phyloP scores from a whole-genome alignment of 2,113 vertebrate genomes.

The Mionectes macconnelli region DNA sequence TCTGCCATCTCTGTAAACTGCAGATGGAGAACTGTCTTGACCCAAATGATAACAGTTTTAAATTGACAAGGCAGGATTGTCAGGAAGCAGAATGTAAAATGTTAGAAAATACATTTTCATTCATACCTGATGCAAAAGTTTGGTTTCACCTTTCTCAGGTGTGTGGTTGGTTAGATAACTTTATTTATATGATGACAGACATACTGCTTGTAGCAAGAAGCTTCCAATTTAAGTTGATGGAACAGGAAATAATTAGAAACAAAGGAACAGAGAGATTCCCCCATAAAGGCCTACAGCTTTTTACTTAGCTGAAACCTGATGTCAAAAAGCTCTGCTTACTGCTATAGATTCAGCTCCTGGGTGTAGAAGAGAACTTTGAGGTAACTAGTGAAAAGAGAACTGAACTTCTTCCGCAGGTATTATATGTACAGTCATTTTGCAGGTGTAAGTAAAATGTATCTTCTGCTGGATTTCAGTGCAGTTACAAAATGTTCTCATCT shows the following conservation, averaged over 20 bases:
- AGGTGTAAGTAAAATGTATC: not conserved
- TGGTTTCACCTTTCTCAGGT: not conserved
- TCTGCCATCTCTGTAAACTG: not conserved
- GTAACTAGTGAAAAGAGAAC: not conserved
- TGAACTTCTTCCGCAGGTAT: not conserved
- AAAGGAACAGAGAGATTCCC: not conserved
- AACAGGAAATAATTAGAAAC: not conserved
- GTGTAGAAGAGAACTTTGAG: not conserved
- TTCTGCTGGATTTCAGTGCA: not conserved
- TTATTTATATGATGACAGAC: not conserved
- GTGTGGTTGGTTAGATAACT: not conserved
- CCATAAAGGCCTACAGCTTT: not conserved
- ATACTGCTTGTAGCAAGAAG: not conserved
- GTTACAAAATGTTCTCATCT: not conserved
- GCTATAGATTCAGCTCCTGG: not conserved
- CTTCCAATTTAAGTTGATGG: not conserved
- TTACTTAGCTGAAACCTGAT: not conserved
- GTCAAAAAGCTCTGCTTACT: not conserved
- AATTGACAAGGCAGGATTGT: not conserved
- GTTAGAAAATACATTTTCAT: not conserved
- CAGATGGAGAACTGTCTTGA: not conserved
- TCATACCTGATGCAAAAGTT: not conserved
- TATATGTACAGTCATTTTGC: not conserved
- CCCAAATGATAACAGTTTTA: not conserved
- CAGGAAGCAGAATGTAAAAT: not conserved